phyloP scores from a whole-genome alignment of 2,888 invertebrate genomes.

The Trachelus troglodyta region DNA sequence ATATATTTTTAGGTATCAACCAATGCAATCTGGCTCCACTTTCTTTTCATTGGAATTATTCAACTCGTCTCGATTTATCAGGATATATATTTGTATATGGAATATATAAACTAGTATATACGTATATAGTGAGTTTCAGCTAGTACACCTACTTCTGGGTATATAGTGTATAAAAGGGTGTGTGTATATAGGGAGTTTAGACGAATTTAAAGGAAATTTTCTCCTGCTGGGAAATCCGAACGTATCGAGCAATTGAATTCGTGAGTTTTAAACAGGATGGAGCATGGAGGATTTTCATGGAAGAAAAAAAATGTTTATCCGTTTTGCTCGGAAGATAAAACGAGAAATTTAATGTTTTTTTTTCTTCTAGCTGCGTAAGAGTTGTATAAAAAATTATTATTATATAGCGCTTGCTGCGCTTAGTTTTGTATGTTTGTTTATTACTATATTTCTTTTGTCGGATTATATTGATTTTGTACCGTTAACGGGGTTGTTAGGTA shows the following conservation, averaged over 20 bases:
- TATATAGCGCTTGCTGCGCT: background rate
- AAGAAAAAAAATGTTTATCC: background rate
- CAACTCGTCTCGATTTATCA: no score
- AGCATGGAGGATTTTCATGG: background rate
- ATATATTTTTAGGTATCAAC: no score
- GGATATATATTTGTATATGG: no score
- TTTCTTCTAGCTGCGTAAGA: no score
- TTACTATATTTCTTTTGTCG: background rate
- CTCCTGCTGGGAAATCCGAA: background rate
- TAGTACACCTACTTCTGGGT: no score
- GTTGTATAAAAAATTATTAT: no score
- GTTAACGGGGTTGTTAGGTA: background rate
- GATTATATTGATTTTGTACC: background rate
- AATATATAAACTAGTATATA: no score
- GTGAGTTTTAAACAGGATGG: background rate
- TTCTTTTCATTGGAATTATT: no score
- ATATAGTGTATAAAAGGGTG: no score
- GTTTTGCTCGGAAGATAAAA: background rate
- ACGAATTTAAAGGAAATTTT: background rate
- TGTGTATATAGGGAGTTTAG: background rate
- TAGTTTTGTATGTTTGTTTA: background rate
- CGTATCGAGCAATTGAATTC: background rate
- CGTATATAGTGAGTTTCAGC: no score
- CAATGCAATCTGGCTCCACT: no score
- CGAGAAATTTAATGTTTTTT: no score